These are phyloP conservation scores for Solenodon paradoxus DNA, from an alignment of 2,113 vertebrate species.

Conservation along the genomic window DNA sequence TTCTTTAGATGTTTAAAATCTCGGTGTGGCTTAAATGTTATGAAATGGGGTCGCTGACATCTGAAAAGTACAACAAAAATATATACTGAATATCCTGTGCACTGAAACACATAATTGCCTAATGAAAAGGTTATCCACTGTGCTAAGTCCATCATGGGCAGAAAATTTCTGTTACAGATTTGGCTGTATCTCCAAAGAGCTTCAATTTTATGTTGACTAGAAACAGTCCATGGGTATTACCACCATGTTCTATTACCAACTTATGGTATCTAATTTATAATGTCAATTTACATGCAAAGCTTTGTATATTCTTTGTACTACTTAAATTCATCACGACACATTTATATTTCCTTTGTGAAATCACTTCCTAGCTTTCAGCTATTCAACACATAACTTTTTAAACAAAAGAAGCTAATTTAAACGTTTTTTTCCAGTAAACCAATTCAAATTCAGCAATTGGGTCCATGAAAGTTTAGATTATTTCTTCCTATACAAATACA, in stretches of 20 bases:
- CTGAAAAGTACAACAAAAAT: slow-evolving; percentile 80
- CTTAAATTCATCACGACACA: slow-evolving; percentile 58
- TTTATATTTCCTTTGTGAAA: slow-evolving; percentile 71
- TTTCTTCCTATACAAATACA: background rate
- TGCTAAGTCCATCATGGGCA: slow-evolving; percentile 82
- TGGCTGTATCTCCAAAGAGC: slow-evolving; percentile 74
- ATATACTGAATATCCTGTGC: slow-evolving; percentile 76
- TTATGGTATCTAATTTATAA: slow-evolving; percentile 62
- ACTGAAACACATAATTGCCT: slow-evolving; percentile 83
- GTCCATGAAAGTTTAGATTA: slow-evolving; percentile 20
- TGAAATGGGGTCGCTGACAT: slow-evolving; percentile 82
- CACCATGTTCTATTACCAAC: slow-evolving; percentile 46
- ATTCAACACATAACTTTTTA: slow-evolving; percentile 67
- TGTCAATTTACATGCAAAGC: slow-evolving; percentile 68
- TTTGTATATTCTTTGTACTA: slow-evolving; percentile 65
- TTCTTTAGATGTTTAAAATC: slow-evolving; percentile 81
- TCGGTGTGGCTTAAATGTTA: slow-evolving; percentile 82
- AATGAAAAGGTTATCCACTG: slow-evolving; percentile 83
- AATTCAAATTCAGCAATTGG: slow-evolving; percentile 50
- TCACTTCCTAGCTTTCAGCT: slow-evolving; percentile 38
- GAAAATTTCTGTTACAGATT: slow-evolving; percentile 74
- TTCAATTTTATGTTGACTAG: slow-evolving; percentile 73
- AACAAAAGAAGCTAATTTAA: slow-evolving; percentile 71
- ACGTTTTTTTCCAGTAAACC: slow-evolving; percentile 53
- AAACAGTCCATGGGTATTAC: slow-evolving; percentile 63